These are phyloP conservation scores for Drosophila pseudotalamancana DNA, from an alignment of 2,888 invertebrate genomes.

Conservation along the genomic window DNA sequence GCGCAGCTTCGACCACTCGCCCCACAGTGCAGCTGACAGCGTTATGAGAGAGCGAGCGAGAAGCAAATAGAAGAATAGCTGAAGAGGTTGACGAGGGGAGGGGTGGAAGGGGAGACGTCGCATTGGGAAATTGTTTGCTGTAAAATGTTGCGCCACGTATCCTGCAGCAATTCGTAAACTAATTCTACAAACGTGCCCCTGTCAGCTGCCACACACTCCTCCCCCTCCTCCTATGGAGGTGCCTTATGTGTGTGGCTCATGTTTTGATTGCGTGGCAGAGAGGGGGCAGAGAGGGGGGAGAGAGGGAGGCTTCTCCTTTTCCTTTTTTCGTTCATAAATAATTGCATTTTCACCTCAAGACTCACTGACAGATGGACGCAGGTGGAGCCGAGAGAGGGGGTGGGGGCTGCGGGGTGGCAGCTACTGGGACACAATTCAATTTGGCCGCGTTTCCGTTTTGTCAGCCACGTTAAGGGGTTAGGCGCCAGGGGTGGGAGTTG, in stretches of 20 bases:
- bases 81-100: not conserved
- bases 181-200: conserved; percentile 79
- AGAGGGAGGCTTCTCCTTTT: conserved; percentile 1
- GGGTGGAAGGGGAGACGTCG: not conserved
- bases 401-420: not conserved
- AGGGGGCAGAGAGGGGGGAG: conserved; percentile 46
- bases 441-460: conserved; percentile 72
- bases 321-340: conserved; percentile 67
- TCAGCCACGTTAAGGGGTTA: conserved; percentile 26
- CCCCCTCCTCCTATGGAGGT: conserved; percentile 2
- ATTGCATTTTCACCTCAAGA: conserved; percentile 79
- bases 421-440: conserved; percentile 68
- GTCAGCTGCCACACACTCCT: conserved; percentile 48
- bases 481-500: no score
- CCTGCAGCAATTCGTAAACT: conserved; percentile 80
- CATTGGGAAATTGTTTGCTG: conserved; percentile 70
- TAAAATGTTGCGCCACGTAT: conserved; percentile 78
- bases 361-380: conserved; percentile 64
- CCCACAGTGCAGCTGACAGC: conserved; percentile 51
- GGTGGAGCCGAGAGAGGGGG: not conserved
- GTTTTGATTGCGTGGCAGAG: conserved; percentile 69
- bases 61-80: no score
- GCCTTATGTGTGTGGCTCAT: conserved; percentile 68
- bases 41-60: no score
- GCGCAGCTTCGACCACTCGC: conserved; percentile 9